Conservation (phyloP, 2,888 invertebrate genomes). For the Coremacera marginata region DNA sequence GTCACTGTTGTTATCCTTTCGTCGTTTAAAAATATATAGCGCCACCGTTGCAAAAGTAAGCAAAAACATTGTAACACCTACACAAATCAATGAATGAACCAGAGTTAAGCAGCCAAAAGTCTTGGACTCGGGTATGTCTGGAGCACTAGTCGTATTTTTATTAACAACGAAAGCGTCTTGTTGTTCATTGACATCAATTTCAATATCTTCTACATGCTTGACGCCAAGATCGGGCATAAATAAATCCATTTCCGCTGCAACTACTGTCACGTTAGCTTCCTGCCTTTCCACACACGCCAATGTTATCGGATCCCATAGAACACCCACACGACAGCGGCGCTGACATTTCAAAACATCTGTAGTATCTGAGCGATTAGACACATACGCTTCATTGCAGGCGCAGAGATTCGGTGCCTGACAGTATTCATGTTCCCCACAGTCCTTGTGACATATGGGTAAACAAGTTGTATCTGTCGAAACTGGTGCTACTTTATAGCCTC, state of each 20-base stretch:
- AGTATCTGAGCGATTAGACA: slow-evolving; percentile 52
- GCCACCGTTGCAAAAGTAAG: slow-evolving; percentile 34
- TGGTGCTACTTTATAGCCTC: slow-evolving; percentile 50
- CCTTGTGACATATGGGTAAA: slow-evolving; percentile 51
- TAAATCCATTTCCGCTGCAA: slow-evolving; percentile 11
- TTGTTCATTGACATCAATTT: not conserved
- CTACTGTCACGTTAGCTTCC: slow-evolving; percentile 24
- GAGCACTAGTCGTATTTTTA: not conserved
- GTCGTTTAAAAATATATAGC: slow-evolving; percentile 41
- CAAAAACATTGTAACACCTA: slow-evolving; percentile 3
- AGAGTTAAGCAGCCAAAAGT: too few relatives aligned
- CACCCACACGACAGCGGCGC: not conserved
- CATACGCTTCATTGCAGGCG: slow-evolving; percentile 70
- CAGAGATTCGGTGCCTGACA: slow-evolving; percentile 65
- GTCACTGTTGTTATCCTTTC: slow-evolving; percentile 36
- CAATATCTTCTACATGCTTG: not conserved
- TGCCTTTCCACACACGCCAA: slow-evolving; percentile 3
- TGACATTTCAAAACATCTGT: slow-evolving; percentile 51
- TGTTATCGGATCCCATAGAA: slow-evolving; percentile 10
- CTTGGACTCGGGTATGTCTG: not conserved
- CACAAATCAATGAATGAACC: not conserved
- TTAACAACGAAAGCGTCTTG: not conserved
- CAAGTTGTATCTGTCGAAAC: slow-evolving; percentile 68
- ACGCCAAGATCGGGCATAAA: not conserved
- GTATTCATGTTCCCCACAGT: slow-evolving; percentile 58